Base-by-base conservation (phyloP, 2,113 vertebrate species). In the Vanacampus margaritifer region DNA sequence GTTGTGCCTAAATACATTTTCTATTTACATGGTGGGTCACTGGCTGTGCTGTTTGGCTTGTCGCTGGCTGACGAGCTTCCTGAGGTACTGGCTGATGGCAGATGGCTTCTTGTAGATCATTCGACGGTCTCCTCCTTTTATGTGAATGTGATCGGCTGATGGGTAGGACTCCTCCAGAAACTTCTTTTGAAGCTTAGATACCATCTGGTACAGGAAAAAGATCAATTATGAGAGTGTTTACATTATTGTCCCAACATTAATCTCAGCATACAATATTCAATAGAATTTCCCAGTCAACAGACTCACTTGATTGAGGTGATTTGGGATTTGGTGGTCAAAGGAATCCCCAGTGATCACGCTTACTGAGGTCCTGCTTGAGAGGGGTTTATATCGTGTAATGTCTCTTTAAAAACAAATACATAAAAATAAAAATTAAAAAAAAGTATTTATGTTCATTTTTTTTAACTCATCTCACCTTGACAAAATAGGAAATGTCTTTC, bases 71-170 rank as follows among this genome's bases (percentile, higher is more conserved):
- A 93, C 88, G 36, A 93, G 79, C 78, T 82, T 90, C 81, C 78
- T 84, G 81, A 93, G 89, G 87, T 92, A 86, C 81, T 91, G 83
- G 81, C 80, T 90, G 72, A 93, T 84, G 72, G 81, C 84, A 78
- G 86, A 90, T 77, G 91, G 90, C 69, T 87, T 84, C 87, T 85
- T 90, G 86, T 92, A 92, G 88, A 93, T 90, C 90, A 91, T 89
- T 84, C 76, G 89, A 67, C 91, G 87, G 88, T 93, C 92, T 21
- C 71, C 89, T 82, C 86, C 90, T 81, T 80, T 85, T 72, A 92
- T 83, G 72, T 88, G 89, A 83, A 93, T 75, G 79, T 80, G 90
- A 81, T 83, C 86, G 85, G 91, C 92, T 77, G 85, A 85, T 23
- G 90, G 91, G 82, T 92, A 93, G 62, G 80, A 87, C 73, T 87